Evolutionary conservation across 2,888 invertebrate genomes (phyloP).

Genomic region (Lithophane socia): DNA sequence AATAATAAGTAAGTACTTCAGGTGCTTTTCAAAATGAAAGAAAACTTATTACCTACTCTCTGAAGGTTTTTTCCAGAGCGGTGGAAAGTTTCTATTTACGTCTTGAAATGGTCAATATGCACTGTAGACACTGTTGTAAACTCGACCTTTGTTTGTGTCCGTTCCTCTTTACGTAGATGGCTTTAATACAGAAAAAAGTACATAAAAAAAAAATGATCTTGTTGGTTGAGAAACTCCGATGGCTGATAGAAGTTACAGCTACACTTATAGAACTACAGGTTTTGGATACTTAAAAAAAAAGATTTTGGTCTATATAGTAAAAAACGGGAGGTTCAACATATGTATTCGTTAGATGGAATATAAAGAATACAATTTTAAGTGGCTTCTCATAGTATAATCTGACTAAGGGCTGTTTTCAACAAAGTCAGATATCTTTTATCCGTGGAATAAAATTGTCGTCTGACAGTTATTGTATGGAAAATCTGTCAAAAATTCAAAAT

Average conservation of each 20-base stretch:
- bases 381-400: background rate
- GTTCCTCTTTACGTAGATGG: conserved; percentile 1
- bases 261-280: too few relatives aligned
- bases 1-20: background rate
- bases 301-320: too few relatives aligned
- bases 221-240: too few relatives aligned
- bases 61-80: conserved; percentile 25
- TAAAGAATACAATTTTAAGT: background rate
- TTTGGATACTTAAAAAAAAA: too few relatives aligned
- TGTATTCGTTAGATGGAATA: background rate
- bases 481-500: too few relatives aligned
- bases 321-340: background rate
- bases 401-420: too few relatives aligned
- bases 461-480: too few relatives aligned
- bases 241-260: too few relatives aligned
- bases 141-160: conserved; percentile 36
- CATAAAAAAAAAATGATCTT: too few relatives aligned
- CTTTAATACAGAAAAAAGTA: background rate
- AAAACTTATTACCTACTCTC: background rate
- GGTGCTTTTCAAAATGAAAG: conserved; percentile 1
- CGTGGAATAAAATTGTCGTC: too few relatives aligned
- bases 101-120: conserved; percentile 38
- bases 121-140: background rate
- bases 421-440: too few relatives aligned
- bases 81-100: conserved; percentile 44